Evolutionary conservation across 2,113 vertebrate genomes (phyloP).

Genomic region (Illadopsis cleaveri): DNA sequence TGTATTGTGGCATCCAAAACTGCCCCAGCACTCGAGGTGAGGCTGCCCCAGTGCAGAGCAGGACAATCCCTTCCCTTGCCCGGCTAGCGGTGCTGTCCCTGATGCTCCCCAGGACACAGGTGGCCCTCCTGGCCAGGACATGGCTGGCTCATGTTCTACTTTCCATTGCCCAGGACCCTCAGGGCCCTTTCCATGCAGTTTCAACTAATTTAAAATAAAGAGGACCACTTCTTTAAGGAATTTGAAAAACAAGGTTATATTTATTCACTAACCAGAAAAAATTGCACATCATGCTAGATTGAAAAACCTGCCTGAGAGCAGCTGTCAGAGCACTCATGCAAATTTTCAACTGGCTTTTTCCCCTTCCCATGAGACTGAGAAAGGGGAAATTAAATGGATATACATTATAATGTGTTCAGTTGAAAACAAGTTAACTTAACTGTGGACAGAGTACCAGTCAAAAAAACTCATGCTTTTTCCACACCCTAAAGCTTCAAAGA

Average conservation of each 20-base stretch:
- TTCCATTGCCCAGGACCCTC: accelerated
- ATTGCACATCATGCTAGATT: neutral
- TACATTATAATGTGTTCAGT: neutral
- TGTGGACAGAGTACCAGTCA: neutral
- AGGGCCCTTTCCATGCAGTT: neutral
- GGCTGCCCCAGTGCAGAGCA: accelerated
- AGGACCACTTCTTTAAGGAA: neutral
- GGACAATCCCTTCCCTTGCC: neutral
- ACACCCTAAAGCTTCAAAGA: neutral
- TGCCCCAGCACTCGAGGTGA: neutral
- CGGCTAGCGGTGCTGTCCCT: accelerated
- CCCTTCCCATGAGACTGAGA: neutral
- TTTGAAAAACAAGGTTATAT: neutral
- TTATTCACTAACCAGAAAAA: neutral
- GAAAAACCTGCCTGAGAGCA: neutral
- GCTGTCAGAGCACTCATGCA: neutral
- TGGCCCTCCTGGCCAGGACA: neutral
- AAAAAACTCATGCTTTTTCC: neutral
- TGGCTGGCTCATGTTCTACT: accelerated
- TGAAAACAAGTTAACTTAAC: neutral
- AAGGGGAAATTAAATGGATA: neutral
- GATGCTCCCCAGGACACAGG: accelerated
- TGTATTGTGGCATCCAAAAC: accelerated
- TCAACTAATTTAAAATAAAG: neutral
- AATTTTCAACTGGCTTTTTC: neutral